Conservation (phyloP, 2,888 invertebrate genomes). For the Cephus pulcher region DNA sequence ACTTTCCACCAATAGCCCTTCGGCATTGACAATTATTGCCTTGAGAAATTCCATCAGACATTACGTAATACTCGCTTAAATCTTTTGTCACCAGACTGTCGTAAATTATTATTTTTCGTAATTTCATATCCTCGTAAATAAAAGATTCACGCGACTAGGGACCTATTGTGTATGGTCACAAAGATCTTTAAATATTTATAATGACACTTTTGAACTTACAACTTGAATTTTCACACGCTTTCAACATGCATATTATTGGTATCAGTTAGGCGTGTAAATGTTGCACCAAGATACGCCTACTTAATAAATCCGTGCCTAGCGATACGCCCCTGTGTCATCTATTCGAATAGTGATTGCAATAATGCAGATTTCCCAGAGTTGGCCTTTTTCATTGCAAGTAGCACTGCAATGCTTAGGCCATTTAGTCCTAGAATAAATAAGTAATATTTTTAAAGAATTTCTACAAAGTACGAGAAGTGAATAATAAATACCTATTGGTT, state of each 20-base stretch:
- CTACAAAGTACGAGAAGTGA: background rate
- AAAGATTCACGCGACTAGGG: background rate
- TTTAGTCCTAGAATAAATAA: background rate
- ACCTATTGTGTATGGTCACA: background rate
- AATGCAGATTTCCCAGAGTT: background rate
- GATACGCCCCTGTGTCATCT: background rate
- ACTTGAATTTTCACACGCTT: background rate
- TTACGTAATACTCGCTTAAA: background rate
- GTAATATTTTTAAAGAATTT: background rate
- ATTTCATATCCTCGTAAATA: background rate
- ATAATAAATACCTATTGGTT: background rate
- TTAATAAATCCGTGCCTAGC: background rate
- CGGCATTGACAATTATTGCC: constrained; percentile 16
- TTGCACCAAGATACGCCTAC: background rate
- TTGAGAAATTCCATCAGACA: constrained; percentile 12
- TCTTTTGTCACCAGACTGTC: background rate
- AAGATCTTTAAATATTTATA: background rate
- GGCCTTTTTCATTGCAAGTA: background rate
- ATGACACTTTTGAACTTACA: background rate
- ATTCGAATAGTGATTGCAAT: background rate
- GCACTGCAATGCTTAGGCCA: background rate
- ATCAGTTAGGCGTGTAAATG: background rate
- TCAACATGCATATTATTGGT: background rate
- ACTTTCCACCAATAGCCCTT: constrained; percentile 11
- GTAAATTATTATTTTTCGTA: background rate